A percentile compares a stretch with the other conserved stretches of the same genome.
phyloP scores from a whole-genome alignment of 2,888 invertebrate genomes.

The Metopia argyrocephala region DNA sequence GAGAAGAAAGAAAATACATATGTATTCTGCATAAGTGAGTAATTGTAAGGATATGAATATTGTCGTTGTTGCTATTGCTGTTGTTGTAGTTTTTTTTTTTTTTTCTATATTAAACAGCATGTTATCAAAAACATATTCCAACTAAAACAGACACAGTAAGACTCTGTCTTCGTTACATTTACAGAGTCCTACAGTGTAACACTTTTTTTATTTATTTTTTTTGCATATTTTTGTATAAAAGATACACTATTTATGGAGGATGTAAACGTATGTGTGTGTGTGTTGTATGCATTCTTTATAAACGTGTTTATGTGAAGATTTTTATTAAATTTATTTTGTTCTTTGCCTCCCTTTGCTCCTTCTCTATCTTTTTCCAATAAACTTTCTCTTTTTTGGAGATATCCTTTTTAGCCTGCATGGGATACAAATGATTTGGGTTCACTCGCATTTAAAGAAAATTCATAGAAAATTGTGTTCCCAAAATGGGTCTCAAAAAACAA shows the following conservation, averaged over 20 bases:
- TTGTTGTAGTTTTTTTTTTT: no score
- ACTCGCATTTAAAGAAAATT: conserved; percentile 46
- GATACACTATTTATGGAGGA: no score
- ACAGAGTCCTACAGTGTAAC: not conserved
- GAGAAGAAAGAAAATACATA: no score
- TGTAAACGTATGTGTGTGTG: not conserved
- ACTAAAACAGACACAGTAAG: no score
- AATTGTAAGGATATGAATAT: not conserved
- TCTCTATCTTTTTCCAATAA: no score
- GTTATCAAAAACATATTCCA: not conserved
- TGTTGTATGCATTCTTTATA: not conserved
- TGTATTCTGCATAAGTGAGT: not conserved
- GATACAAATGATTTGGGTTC: conserved; percentile 60
- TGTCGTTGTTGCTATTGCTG: not conserved
- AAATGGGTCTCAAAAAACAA: not conserved
- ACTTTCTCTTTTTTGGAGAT: not conserved
- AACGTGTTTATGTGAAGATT: conserved; percentile 44
- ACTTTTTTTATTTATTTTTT: no score
- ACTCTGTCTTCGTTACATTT: no score
- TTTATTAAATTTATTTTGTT: conserved; percentile 46
- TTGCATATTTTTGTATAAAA: not conserved
- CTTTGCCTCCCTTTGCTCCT: not conserved
- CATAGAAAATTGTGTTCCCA: conserved; percentile 8
- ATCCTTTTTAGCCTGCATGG: not conserved
- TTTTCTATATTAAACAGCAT: not conserved